Conservation (phyloP, 2,797 vertebrate species). For the Mus caroli region DNA sequence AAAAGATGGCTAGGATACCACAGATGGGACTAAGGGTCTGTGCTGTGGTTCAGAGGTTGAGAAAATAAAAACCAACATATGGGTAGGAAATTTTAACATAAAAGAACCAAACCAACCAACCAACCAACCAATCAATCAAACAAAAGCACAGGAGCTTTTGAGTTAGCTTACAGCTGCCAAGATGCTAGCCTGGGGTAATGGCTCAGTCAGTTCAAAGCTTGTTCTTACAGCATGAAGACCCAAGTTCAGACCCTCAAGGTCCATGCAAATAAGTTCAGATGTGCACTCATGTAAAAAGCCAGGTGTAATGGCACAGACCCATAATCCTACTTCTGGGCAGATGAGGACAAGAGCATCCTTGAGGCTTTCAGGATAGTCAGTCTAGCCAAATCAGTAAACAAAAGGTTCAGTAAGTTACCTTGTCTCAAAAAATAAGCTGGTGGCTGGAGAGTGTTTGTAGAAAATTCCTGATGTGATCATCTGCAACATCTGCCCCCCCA, state of each 20-base stretch:
- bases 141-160: neutral
- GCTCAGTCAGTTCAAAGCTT: neutral
- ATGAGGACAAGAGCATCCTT: neutral
- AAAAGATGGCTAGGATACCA: neutral
- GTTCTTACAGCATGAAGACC: neutral
- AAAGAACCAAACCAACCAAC: neutral
- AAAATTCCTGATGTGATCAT: neutral
- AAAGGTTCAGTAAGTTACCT: neutral
- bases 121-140: neutral
- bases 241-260: neutral
- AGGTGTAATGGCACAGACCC: neutral
- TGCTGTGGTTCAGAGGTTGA: neutral
- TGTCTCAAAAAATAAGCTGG: neutral
- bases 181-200: neutral
- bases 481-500: neutral
- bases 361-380: neutral
- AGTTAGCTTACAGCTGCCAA: neutral
- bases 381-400: neutral
- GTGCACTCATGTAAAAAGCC: neutral
- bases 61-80: neutral
- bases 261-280: neutral
- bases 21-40: neutral
- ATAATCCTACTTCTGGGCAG: neutral
- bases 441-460: neutral
- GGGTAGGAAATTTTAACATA: slow-evolving; percentile 23